A percentile compares a stretch with the other conserved stretches of the same genome.
Conservation (phyloP, 2,113 vertebrate species). For the Sylvietta virens region DNA sequence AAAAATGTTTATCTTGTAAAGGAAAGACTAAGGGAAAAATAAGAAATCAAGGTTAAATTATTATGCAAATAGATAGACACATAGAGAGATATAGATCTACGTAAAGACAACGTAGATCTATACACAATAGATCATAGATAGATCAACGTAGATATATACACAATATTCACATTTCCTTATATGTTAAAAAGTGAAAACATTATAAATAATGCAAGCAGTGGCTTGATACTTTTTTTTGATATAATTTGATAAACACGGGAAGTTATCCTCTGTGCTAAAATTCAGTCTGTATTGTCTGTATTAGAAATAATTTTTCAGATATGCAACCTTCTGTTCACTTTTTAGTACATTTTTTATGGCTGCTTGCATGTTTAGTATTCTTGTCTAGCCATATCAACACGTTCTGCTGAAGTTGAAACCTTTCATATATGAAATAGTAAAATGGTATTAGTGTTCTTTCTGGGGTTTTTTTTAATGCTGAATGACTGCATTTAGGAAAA, state of each 20-base stretch:
- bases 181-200: background rate
- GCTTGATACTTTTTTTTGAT: background rate
- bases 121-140: too few relatives aligned
- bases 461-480: background rate
- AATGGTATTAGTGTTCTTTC: background rate
- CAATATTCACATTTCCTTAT: too few relatives aligned
- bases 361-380: conserved; percentile 34
- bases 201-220: background rate
- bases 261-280: conserved; percentile 9
- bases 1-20: background rate
- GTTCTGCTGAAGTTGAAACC: background rate
- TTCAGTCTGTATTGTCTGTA: background rate
- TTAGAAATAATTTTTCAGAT: conserved; percentile 48
- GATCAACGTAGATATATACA: too few relatives aligned
- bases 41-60: background rate
- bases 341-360: conserved; percentile 27
- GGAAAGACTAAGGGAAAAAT: background rate
- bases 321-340: conserved; percentile 46
- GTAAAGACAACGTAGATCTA: background rate
- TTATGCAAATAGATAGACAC: background rate
- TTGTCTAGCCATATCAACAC: conserved; percentile 7
- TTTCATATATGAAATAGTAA: background rate
- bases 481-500: background rate
- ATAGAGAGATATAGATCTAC: background rate
- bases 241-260: background rate